Base-by-base conservation (phyloP, 2,113 vertebrate species). In the Centrocercus urophasianus region DNA sequence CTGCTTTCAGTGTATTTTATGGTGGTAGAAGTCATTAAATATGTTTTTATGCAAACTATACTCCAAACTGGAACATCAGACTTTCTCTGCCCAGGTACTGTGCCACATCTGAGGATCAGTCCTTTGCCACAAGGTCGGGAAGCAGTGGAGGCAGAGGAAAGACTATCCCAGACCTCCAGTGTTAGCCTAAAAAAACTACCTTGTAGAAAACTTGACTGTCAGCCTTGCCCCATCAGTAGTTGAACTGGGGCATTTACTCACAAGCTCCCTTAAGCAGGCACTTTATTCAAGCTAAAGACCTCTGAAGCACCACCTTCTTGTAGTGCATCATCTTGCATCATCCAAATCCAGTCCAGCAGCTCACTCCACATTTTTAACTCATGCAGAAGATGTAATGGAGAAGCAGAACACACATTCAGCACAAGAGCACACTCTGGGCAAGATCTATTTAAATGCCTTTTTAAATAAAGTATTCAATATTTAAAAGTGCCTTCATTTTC, bases 1-100 rank as follows among this genome's bases (percentile, higher is more conserved):
- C 50, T 59, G 79, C 69, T 91, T 86, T 89, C 93, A 94, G n/a
- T 52, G 42, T 32, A 43, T 22, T 3, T 40, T 48, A 47, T 5
- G 64, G 32, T 60, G 11, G 16, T 10, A 3, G 56, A 94, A 91
- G 43, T 16, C 19, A 83, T 42, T 57, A 38, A 71, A 57, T 19
- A 56, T 1, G 16, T n/a, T 60, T 60, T 88, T 86, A 87, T 30
- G n/a, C 88, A 91, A 96, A 89, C 73, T 74, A 34, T 83, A 86
- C 79, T 80, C 79, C 17, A 57, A 88, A 86, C 2, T 27, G 20
- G 45, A 96, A 82, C 78, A 86, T 85, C 83, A 60, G 77, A 28
- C 38, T 80, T 71, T 18, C 32, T 81, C 65, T 83, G 6, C 13
- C 6, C n/a, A 81, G 48, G 11, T 79, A 20, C 36, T 83, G 40